These are phyloP conservation scores for Nymphalis urticae DNA, from an alignment of 2,888 invertebrate species.

Conservation along the genomic window DNA sequence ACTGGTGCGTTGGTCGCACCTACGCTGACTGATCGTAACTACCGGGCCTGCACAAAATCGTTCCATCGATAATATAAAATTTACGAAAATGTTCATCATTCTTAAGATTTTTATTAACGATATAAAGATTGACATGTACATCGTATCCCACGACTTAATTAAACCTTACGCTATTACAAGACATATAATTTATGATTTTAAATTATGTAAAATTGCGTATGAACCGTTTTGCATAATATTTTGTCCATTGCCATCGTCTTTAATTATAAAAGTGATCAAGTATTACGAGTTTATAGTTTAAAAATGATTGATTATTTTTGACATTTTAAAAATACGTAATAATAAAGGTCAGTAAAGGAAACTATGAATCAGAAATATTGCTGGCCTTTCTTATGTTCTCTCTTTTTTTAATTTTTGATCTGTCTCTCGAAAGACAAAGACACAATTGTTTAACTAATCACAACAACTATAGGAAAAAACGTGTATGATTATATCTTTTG, in stretches of 20 bases:
- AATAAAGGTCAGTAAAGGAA: not conserved
- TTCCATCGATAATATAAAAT: too few species aligned
- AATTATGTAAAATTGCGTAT: not conserved
- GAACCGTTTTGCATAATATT: constrained; percentile 2
- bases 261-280: constrained; percentile 3
- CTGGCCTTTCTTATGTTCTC: too few species aligned
- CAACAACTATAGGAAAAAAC: too few species aligned
- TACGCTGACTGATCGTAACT: too few species aligned
- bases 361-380: too few species aligned
- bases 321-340: not conserved
- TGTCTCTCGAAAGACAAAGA: too few species aligned
- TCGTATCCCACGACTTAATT: constrained; percentile 2
- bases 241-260: not conserved
- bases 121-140: not conserved
- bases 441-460: too few species aligned
- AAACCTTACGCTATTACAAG: constrained; percentile 5
- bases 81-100: too few species aligned
- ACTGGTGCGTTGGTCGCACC: too few species aligned
- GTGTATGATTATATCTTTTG: not conserved
- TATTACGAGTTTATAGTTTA: not conserved
- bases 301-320: not conserved
- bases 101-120: not conserved
- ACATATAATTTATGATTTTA: not conserved
- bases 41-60: too few species aligned
- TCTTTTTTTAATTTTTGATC: too few species aligned